phyloP scores from a whole-genome alignment of 2,113 vertebrate genomes.

The Tenrec ecaudatus region DNA sequence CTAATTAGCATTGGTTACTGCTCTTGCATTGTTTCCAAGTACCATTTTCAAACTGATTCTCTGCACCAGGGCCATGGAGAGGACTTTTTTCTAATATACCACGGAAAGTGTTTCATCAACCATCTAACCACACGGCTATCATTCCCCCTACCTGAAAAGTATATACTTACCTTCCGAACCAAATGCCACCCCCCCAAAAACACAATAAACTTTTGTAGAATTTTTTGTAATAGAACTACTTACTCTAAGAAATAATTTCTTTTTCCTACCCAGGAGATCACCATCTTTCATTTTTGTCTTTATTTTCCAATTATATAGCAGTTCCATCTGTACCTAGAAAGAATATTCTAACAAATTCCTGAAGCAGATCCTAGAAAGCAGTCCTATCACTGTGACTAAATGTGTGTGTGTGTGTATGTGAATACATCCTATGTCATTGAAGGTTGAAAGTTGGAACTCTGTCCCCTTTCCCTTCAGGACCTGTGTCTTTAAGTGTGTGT shows the following conservation, averaged over 20 bases:
- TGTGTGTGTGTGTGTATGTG: no score
- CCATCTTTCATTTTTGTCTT: conserved; percentile 21
- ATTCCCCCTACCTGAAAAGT: neutral
- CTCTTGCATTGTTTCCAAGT: conserved; percentile 39
- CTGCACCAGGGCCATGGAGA: neutral
- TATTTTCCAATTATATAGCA: neutral
- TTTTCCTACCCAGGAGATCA: neutral
- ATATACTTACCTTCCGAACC: neutral
- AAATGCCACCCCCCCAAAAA: neutral
- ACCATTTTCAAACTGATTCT: neutral
- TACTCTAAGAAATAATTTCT: neutral
- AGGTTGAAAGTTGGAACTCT: conserved; percentile 20
- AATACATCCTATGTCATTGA: neutral
- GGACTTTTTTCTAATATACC: neutral
- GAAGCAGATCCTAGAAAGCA: neutral
- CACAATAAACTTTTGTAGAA: neutral
- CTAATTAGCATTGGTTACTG: conserved; percentile 64
- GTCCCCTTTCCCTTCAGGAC: neutral
- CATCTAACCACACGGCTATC: neutral
- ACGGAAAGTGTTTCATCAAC: neutral
- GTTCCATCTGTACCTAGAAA: neutral
- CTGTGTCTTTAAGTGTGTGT: conserved; percentile 22
- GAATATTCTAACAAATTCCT: neutral
- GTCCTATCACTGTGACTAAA: neutral
- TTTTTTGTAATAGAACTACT: conserved; percentile 28